These are phyloP conservation scores for Drosophila nr. perissopoda DNA, from an alignment of 2,888 invertebrate species.

Conservation along the genomic window DNA sequence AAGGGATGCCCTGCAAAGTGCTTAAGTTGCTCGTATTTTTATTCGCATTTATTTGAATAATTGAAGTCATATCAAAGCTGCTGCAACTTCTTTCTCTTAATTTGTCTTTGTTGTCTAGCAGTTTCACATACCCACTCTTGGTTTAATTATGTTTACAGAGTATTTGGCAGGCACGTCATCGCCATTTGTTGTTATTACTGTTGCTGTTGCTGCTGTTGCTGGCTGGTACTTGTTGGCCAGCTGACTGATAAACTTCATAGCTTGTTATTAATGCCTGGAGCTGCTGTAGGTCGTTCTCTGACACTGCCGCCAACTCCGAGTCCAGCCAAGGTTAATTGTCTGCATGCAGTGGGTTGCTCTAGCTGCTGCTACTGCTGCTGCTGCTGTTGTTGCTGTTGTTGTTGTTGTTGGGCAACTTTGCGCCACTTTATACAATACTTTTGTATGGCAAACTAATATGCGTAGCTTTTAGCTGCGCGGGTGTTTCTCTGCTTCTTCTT, in stretches of 20 bases:
- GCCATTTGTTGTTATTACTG: constrained; percentile 26
- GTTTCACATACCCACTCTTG: neutral
- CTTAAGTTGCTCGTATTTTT: neutral
- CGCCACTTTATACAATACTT: constrained; percentile 49
- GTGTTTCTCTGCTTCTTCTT: constrained; percentile 44
- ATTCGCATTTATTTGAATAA: neutral
- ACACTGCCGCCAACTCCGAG: constrained; percentile 75
- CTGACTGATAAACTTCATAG: constrained; percentile 68
- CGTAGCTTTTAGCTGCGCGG: constrained; percentile 55
- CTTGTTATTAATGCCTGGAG: constrained; percentile 18
- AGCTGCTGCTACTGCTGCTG: neutral
- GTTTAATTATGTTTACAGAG: constrained; percentile 11
- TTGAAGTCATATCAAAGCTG: neutral
- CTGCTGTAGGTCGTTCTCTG: constrained; percentile 74
- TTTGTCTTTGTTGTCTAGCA: neutral
- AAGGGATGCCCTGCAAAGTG: constrained; percentile 9
- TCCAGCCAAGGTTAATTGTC: constrained; percentile 78
- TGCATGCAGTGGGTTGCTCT: constrained; percentile 65
- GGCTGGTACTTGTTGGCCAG: constrained; percentile 34
- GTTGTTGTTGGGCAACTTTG: constrained; percentile 48
- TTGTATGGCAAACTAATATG: constrained; percentile 38
- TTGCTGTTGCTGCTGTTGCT: constrained; percentile 14
- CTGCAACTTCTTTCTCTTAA: neutral
- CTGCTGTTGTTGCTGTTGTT: neutral
- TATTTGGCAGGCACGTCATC: constrained; percentile 34